Evolutionary conservation across 1,140 invertebrate species (phyloP), one percentile per base, ranked within the genome.

Genomic region (Heterodera schachtii): DNA sequence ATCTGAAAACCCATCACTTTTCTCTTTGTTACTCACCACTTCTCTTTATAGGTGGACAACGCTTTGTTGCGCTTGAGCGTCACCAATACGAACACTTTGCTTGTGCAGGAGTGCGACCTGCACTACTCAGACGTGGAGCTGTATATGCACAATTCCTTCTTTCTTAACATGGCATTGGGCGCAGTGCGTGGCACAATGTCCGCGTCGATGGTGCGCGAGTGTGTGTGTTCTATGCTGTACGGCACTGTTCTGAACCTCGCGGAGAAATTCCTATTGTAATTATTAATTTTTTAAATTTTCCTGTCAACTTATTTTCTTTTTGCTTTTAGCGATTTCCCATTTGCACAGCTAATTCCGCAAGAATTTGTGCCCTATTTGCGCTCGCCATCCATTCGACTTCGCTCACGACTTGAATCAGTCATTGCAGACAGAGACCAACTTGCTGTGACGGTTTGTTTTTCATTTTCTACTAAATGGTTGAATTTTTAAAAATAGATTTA

Each of bases 251-350:
- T 73, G 8, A 52, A 82, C 19, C 70, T 87, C 9, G 66, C 79
- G 13, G 84, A 84, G 66, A 74, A 75, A 47, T 87, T 78, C 75
- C 67, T 74, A n/a, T 60, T 86, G 85, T 86, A 75, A 60, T 73
- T 70, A n/a, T 16, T 49, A 66, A 9, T 82, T n/a, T 60, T 60
- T 19, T 64, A n/a, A n/a, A n/a, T n/a, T 9, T 79, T 66, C 16
- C 57, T 47, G 9, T 71, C 8, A 16, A 83, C 71, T 46, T 67
- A 13, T 67, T 83, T 19, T 11, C 47, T 9, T 44, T n/a, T 89
- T 89, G n/a, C n/a, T n/a, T n/a, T 64, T 57, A 87, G 86, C 13
- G 83, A 87, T 69, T 64, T 87, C 13, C 86, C 88, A 6, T 78
- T 89, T 19, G 77, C 49, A 44, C 43, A 49, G 60, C n/a, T 87